Evolutionary conservation across 1,140 invertebrate species (phyloP).

Genomic region (Onthophagus taurus): DNA sequence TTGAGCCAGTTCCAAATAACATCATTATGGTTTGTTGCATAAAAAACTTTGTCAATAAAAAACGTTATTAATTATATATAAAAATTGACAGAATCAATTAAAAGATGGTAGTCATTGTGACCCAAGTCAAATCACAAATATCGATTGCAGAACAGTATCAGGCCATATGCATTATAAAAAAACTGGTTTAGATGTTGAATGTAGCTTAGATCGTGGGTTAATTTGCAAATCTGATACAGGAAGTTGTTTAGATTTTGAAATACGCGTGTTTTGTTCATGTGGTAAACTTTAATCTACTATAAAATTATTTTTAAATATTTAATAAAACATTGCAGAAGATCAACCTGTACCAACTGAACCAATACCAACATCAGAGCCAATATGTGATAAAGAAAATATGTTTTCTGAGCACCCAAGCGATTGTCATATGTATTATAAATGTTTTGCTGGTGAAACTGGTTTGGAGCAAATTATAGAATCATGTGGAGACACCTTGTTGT

Average conservation of each 20-base stretch:
- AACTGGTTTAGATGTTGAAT: slow-evolving; percentile 63
- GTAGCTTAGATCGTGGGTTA: slow-evolving; percentile 60
- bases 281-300: slow-evolving; percentile 25
- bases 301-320: background rate
- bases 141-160: slow-evolving; percentile 61
- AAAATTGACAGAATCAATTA: slow-evolving; percentile 31
- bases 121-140: slow-evolving; percentile 52
- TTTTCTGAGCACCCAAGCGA: slow-evolving; percentile 43
- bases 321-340: slow-evolving; percentile 2
- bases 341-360: slow-evolving; percentile 5
- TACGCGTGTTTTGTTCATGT: slow-evolving; percentile 60
- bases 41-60: slow-evolving; percentile 4
- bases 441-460: slow-evolving; percentile 35
- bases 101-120: slow-evolving; percentile 44
- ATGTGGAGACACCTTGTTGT: slow-evolving; percentile 49
- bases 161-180: slow-evolving; percentile 52
- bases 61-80: slow-evolving; percentile 8
- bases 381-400: slow-evolving; percentile 38
- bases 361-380: slow-evolving; percentile 19
- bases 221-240: slow-evolving; percentile 45
- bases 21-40: slow-evolving; percentile 11
- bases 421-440: slow-evolving; percentile 53
- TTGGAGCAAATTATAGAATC: slow-evolving; percentile 42
- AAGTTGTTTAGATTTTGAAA: slow-evolving; percentile 60
- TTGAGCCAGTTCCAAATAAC: slow-evolving; percentile 50